Evolutionary conservation across 2,888 invertebrate genomes (phyloP), one percentile per base, ranked within the genome.

Genomic region (Melitaea athalia): DNA sequence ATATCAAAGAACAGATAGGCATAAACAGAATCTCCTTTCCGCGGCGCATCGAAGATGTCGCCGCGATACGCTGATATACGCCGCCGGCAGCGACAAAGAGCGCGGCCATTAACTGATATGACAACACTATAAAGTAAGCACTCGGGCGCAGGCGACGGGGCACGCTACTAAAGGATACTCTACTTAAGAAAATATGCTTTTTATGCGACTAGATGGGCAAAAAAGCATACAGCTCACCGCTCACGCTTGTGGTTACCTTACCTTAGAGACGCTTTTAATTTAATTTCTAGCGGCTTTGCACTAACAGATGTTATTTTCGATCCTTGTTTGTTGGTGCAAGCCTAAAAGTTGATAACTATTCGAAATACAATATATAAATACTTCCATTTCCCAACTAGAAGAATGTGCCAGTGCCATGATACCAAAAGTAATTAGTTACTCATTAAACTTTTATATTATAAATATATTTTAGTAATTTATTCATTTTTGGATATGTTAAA

Each of bases 51-150:
- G 8, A 53, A 74, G 83, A 82, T 85, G 85, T 86, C 85, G 81
- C 80, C 77, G 73, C 79, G 83, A 81, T 79, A 78, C 72, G 65
- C 71, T 74, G 75, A 76, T 76, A 72, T 75, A 77, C 70, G 81
- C 80, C 78, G 85, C 79, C 81, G 80, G 81, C 77, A 72, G 74
- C 78, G 80, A 90, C 89, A 91, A 89, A 79, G 77, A 75, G 79
- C 82, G 78, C 72, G 83, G 55, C 91, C 91, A 90, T 91, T 89
- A 88, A 85, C 86, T 82, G 88, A 85, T 87, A 88, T 84, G 88
- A 92, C 91, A 91, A 78, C 88, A 86, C 91, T 86, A 92, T 92
- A 92, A 92, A 92, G 88, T 86, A 88, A 81, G 85, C 81, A 77
- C 85, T 79, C 86, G 85, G 84, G 85, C 83, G 87, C 83, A 78